These are phyloP conservation scores for Agrotis clavis DNA, from an alignment of 2,888 invertebrate genomes.

Conservation along the genomic window DNA sequence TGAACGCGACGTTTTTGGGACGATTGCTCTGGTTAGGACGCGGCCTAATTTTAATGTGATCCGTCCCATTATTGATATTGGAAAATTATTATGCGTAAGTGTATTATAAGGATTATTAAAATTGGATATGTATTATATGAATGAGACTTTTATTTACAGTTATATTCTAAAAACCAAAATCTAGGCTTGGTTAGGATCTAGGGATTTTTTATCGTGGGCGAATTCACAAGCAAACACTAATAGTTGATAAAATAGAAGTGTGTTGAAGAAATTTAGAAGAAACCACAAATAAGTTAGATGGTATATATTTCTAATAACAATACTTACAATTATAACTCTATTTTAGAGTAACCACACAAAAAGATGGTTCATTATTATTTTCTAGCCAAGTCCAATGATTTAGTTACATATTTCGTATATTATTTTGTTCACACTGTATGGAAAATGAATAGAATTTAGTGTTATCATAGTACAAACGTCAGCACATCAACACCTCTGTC, in stretches of 20 bases:
- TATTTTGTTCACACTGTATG: slow-evolving; percentile 7
- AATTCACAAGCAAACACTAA: too few relatives aligned
- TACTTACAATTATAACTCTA: slow-evolving; percentile 55
- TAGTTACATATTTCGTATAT: slow-evolving; percentile 8
- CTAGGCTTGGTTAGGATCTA: too few relatives aligned
- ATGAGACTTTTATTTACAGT: slow-evolving; percentile 19
- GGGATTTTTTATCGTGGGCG: too few relatives aligned
- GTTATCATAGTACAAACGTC: not conserved
- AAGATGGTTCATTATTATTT: slow-evolving; percentile 18
- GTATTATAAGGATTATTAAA: slow-evolving; percentile 28
- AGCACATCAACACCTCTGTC: too few relatives aligned
- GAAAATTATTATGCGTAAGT: not conserved
- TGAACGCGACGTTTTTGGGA: too few relatives aligned
- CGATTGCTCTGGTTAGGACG: too few relatives aligned
- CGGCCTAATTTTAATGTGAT: slow-evolving; percentile 10
- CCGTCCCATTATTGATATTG: slow-evolving; percentile 29
- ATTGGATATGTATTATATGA: slow-evolving; percentile 15
- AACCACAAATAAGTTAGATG: slow-evolving; percentile 22
- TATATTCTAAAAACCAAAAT: not conserved
- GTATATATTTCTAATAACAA: slow-evolving; percentile 61
- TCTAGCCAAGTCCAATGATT: not conserved
- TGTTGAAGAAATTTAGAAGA: slow-evolving; percentile 5
- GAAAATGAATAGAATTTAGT: not conserved
- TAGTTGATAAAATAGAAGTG: too few relatives aligned
- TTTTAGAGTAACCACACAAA: slow-evolving; percentile 35